These are phyloP conservation scores for Fregetta grallaria DNA, from an alignment of 2,113 vertebrate genomes.

Conservation along the genomic window DNA sequence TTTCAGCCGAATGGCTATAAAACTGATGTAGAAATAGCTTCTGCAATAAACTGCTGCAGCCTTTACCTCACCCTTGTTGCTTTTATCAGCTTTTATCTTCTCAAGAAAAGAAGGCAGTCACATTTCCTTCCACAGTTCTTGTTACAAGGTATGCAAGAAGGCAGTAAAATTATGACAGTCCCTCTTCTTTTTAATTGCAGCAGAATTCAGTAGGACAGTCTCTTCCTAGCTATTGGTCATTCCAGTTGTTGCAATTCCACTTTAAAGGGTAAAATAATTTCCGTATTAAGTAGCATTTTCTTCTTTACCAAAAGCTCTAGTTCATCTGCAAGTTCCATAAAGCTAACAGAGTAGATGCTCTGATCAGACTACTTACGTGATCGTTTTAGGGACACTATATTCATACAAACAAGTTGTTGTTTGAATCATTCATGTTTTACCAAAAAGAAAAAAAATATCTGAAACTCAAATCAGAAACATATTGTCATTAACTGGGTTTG, in stretches of 20 bases:
- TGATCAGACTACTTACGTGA: neutral
- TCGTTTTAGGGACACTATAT: neutral
- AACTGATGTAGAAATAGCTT: neutral
- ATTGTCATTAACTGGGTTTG: neutral
- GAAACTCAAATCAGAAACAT: neutral
- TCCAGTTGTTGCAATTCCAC: neutral
- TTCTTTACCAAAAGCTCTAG: neutral
- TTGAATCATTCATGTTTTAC: neutral
- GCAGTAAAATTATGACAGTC: neutral
- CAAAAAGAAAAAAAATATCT: neutral
- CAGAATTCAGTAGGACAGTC: neutral
- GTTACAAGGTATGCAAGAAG: neutral
- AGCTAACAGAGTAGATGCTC: neutral
- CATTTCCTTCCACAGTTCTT: neutral
- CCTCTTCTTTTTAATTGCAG: neutral
- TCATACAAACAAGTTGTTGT: neutral
- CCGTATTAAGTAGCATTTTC: neutral
- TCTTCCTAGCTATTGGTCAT: neutral
- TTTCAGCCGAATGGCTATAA: neutral
- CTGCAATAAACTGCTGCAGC: neutral
- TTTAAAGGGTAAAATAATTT: neutral
- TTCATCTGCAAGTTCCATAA: neutral
- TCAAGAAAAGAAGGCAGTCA: neutral
- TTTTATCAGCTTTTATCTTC: neutral
- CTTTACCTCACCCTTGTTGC: neutral